Percentiles rank a stretch among this genome's conserved stretches.
Evolutionary conservation across 2,113 vertebrate genomes (phyloP).

Genomic region (Natator depressus): DNA sequence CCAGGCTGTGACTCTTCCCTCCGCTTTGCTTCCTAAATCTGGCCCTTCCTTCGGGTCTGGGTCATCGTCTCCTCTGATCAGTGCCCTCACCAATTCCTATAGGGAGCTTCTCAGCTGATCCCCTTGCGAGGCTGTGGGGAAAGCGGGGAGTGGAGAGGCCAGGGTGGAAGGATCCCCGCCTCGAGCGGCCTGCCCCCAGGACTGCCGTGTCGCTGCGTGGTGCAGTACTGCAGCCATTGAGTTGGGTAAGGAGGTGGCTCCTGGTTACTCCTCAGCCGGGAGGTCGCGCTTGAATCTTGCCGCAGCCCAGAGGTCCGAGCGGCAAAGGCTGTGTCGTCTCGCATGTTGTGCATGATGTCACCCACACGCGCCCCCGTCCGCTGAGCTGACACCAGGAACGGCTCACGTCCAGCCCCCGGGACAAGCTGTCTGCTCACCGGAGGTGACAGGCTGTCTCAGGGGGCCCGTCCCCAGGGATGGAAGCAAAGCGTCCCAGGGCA

Average conservation of each 20-base stretch:
- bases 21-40: neutral
- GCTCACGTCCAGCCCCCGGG: neutral
- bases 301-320: neutral
- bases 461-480: neutral
- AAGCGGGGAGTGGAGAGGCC: neutral
- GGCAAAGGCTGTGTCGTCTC: neutral
- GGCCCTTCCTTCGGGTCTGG: neutral
- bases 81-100: neutral
- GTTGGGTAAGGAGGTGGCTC: neutral
- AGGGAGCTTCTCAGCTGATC: neutral
- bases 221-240: neutral
- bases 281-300: neutral
- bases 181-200: no score
- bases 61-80: neutral
- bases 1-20: neutral
- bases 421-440: accelerated
- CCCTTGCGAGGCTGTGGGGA: neutral
- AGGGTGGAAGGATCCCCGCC: neutral
- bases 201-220: neutral
- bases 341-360: neutral
- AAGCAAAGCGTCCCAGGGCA: neutral
- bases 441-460: accelerated
- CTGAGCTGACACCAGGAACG: neutral
- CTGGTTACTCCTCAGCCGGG: neutral
- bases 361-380: accelerated